Evolutionary conservation across 2,888 invertebrate genomes (phyloP), one percentile per base, ranked within the genome.

Genomic region (Rhimphoctona megacephalus): DNA sequence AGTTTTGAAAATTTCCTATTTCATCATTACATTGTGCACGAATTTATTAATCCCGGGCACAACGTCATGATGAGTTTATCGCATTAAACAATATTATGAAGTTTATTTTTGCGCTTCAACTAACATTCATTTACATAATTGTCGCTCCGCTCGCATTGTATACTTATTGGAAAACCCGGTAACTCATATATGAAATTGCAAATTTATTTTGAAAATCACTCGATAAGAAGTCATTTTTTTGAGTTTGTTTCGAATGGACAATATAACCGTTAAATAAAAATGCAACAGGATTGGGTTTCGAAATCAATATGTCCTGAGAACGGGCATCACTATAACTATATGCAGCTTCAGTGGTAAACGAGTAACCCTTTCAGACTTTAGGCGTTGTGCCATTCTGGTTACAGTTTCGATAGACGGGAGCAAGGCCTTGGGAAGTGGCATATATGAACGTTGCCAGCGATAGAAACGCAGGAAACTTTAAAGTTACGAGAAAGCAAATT

Each of bases 381-480:
- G 36, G 17, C 8, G 39, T 30, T 61, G 52, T 17, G 30, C 46
- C 36, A 22, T 46, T 30, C 61, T 74, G 14, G 33, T 25, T 74
- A 66, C 25, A 66, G 52, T 54, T n/a, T 46, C 2, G 43, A 30
- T 30, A n/a, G 30, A 52, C 30, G 19, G n/a, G 17, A 57, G 25
- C 52, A 6, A 1, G 8, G 30, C 3, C 17, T 17, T 17, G 30
- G 6, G 14, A 19, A 61, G 9, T 14, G 30, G 49, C 49, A 39
- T 22, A 1, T 25, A 22, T 5, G 67, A 25, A n/a, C 64, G 39
- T 25, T 52, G 69, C 36, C 36, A 61, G 52, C 39, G 61, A 69
- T 30, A 17, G 33, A 17, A 85, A 77, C 70, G 77, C 79, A 33
- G 54, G 30, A 70, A 64, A 54, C 79, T 76, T 72, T 9, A 33